These are phyloP conservation scores for Pluvianellus socialis DNA, from an alignment of 2,113 vertebrate genomes.

Conservation along the genomic window DNA sequence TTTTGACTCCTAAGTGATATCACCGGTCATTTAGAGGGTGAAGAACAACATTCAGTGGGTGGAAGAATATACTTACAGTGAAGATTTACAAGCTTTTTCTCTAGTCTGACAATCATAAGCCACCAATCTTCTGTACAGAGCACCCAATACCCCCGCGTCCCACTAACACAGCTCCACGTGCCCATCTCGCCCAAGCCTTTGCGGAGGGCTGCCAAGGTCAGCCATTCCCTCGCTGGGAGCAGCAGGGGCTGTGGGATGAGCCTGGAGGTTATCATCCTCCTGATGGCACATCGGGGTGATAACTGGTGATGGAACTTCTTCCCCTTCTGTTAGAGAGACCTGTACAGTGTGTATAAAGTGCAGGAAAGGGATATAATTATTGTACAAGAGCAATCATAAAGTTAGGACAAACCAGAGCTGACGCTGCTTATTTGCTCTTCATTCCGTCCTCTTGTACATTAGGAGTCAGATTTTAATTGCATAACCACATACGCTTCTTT, in stretches of 20 bases:
- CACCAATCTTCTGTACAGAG: background rate
- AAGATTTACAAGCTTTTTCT: background rate
- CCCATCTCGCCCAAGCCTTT: background rate
- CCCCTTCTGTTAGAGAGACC: background rate
- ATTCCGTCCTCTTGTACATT: background rate
- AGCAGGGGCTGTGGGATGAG: background rate
- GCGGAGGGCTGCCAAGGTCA: background rate
- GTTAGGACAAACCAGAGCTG: background rate
- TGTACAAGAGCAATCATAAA: background rate
- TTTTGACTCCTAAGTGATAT: background rate
- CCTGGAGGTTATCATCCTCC: background rate
- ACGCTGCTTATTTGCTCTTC: background rate
- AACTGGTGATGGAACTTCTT: background rate
- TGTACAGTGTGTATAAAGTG: background rate
- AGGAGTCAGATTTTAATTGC: background rate
- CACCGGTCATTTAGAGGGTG: background rate
- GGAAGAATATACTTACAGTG: background rate
- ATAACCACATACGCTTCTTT: background rate
- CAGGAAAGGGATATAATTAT: background rate
- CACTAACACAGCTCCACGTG: rapidly evolving
- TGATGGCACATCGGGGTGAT: rapidly evolving
- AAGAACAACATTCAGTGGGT: background rate
- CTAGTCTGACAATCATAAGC: background rate
- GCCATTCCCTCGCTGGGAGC: background rate
- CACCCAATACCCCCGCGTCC: rapidly evolving